Conservation (phyloP, 2,113 vertebrate genomes). For the Triplophysa dalaica region DNA sequence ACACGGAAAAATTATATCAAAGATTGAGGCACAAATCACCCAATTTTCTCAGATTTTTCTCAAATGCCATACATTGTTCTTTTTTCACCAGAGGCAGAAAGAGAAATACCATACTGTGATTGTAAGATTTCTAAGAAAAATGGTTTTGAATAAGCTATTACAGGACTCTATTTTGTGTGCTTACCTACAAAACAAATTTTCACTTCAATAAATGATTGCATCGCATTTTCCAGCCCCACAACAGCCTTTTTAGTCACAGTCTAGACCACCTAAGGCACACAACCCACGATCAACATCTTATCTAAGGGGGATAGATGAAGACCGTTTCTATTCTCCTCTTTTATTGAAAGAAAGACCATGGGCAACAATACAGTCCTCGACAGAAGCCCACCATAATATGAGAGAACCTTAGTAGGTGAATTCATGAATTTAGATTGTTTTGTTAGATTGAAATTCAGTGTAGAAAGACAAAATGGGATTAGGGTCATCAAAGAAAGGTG, state of each 20-base stretch:
- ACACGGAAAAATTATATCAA: no score
- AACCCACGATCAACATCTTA: neutral
- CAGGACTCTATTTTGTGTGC: neutral
- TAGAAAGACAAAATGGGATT: neutral
- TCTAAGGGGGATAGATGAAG: neutral
- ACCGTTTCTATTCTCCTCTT: neutral
- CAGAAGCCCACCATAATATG: no score
- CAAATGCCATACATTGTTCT: no score
- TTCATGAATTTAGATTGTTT: neutral
- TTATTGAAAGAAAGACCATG: neutral
- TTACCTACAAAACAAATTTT: neutral
- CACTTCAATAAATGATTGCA: neutral
- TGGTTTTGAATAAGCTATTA: neutral
- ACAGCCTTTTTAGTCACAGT: constrained; percentile 1
- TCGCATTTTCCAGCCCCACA: neutral
- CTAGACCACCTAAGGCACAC: neutral
- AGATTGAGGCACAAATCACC: no score
- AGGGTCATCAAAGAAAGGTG: neutral
- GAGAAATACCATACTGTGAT: neutral
- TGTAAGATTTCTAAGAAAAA: no score
- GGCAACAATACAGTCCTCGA: constrained; percentile 1
- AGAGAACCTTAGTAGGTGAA: neutral
- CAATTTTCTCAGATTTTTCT: no score
- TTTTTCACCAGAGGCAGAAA: neutral
- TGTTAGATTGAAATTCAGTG: constrained; percentile 7